A percentile compares a stretch with the other conserved stretches of the same genome.
Conservation (phyloP, 2,888 invertebrate genomes). For the Coelopa pilipes region DNA sequence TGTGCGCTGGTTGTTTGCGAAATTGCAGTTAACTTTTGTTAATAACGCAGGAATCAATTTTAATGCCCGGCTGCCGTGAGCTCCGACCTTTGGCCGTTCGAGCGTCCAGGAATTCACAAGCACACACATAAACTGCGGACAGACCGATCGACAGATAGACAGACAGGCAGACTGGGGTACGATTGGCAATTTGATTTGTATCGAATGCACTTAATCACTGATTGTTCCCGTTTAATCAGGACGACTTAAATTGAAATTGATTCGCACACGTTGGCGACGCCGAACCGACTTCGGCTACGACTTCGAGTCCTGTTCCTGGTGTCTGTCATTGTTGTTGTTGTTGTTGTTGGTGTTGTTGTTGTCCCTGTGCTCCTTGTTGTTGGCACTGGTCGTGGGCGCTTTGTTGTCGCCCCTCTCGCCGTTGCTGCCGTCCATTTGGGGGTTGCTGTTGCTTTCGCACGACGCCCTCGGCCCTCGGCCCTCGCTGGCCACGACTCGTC, state of each 20-base stretch:
- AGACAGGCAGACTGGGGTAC: neutral
- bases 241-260: conserved; percentile 36
- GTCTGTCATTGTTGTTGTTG: conserved; percentile 15
- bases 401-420: neutral
- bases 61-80: neutral
- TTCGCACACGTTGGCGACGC: conserved; percentile 18
- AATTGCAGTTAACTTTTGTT: too few relatives aligned
- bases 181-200: conserved; percentile 40
- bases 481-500: neutral
- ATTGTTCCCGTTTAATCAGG: conserved; percentile 37
- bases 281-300: neutral
- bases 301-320: neutral
- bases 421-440: too few relatives aligned
- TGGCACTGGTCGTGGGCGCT: too few relatives aligned
- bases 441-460: conserved; percentile 24
- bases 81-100: conserved; percentile 17
- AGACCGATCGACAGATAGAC: neutral
- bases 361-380: too few relatives aligned
- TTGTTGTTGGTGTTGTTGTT: neutral
- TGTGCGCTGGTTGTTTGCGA: neutral
- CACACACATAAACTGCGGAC: neutral
- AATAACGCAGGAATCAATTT: too few relatives aligned
- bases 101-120: conserved; percentile 33
- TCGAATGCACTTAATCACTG: conserved; percentile 37
- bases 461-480: neutral